Conservation (phyloP, 2,113 vertebrate species). For the Plecotus auritus region DNA sequence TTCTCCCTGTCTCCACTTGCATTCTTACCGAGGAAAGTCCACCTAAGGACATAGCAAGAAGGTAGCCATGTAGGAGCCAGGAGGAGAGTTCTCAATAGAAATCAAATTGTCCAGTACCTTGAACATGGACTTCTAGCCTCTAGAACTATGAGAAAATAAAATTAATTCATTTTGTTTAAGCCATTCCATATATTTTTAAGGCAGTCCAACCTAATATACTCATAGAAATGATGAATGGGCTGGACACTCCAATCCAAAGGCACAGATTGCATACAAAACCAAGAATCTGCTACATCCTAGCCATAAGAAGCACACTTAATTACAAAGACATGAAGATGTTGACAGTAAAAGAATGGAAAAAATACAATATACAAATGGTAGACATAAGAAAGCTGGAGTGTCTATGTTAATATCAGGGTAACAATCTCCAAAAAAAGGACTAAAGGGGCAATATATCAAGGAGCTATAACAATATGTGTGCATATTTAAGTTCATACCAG, state of each 20-base stretch:
- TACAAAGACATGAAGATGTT: not conserved
- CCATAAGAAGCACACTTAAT: not conserved
- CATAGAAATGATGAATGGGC: not conserved
- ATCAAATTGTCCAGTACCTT: not conserved
- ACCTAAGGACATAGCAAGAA: not conserved
- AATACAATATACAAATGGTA: not conserved
- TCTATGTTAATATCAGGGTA: not conserved
- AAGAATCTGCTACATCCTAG: not conserved
- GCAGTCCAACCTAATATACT: not conserved
- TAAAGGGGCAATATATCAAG: not conserved
- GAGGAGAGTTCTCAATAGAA: not conserved
- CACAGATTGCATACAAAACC: not conserved
- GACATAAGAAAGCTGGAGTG: not conserved
- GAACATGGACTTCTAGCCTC: not conserved
- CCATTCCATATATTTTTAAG: not conserved
- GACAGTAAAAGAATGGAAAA: not conserved
- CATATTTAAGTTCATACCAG: not conserved
- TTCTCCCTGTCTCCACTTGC: too few relatives aligned
- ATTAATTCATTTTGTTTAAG: not conserved
- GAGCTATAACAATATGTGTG: not conserved
- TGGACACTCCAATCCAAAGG: not conserved
- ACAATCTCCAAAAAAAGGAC: not conserved
- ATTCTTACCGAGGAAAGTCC: not conserved
- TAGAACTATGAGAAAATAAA: not conserved
- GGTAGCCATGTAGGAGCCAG: not conserved